These are phyloP conservation scores for Cossypha dichroa DNA, from an alignment of 2,797 vertebrate genomes.

Conservation along the genomic window DNA sequence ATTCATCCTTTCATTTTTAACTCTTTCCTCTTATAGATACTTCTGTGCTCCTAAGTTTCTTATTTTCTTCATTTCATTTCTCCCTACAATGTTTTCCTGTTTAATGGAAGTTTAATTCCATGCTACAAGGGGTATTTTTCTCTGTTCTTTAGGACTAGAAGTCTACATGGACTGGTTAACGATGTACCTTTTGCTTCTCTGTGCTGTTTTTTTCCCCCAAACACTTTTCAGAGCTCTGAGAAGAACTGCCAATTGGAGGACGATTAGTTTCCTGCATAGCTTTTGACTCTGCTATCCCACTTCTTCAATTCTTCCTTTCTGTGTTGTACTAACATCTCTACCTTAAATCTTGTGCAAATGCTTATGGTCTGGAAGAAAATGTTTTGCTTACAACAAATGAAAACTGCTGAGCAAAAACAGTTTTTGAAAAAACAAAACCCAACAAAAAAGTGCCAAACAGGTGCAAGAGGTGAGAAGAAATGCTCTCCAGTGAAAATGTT, in stretches of 20 bases:
- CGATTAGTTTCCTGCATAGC: neutral
- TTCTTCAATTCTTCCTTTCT: neutral
- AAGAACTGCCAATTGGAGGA: neutral
- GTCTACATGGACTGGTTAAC: neutral
- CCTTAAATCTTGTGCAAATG: neutral
- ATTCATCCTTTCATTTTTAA: neutral
- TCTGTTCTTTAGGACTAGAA: neutral
- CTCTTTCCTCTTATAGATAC: neutral
- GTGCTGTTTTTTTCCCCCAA: accelerated
- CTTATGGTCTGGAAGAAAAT: neutral
- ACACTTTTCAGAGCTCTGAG: neutral
- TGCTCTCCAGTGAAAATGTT: neutral
- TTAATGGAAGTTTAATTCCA: neutral
- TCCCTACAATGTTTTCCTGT: neutral
- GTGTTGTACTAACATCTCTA: neutral
- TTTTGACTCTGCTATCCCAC: neutral
- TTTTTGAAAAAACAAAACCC: neutral
- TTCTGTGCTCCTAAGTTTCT: neutral
- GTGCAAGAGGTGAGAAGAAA: neutral
- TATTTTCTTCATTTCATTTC: neutral
- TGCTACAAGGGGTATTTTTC: neutral
- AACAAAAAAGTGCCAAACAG: neutral
- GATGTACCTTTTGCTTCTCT: neutral
- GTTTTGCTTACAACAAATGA: neutral
- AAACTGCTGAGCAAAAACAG: neutral